Evolutionary conservation across 2,797 vertebrate genomes (phyloP), one percentile per base, ranked within the genome.

Genomic region (Amphiprion clarkii): DNA sequence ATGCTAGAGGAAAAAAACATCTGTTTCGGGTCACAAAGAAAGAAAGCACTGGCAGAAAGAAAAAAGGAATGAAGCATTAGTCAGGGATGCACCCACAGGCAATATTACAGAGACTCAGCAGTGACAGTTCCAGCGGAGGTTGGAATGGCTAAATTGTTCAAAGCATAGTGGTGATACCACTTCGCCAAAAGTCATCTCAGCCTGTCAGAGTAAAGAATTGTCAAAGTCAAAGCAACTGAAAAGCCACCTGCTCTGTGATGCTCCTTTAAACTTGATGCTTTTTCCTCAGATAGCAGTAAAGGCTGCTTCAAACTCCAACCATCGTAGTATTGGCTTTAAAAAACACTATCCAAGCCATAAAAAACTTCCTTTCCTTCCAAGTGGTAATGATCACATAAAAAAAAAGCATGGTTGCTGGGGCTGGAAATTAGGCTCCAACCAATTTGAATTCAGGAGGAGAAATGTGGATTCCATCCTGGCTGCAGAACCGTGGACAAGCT

Each of bases 181-280:
- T 76, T 79, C 19, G 21, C 19, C 33, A 72, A 71, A 81, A 82
- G 39, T 77, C 71, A 78, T 74, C 36, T 80, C 17, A 4, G 42
- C 62, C 60, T 62, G 59, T 72, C 71, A 65, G 56, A 80, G 66
- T 71, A 52, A 74, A 64, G 29, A 80, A 69, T 53, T 56, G 52
- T 85, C 74, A 68, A 70, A 75, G 57, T 70, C 48, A 51, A 72
- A 83, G 67, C 66, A 59, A 56, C 65, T 71, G 31, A 79, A 68
- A 52, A 74, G 51, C 27, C 70, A 82, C 49, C 29, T 19, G 33
- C 71, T 72, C 63, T 68, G 46, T 42, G 39, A 57, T 64, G 33
- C 53, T 63, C 25, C 64, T 8, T 68, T 7, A 67, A 71, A 51
- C 59, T 33, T 52, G 54, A 63, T 17, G 13, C 57, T 48, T 52